Evolutionary conservation across 2,888 invertebrate species (phyloP), one percentile per base, ranked within the genome.

Genomic region (Nomada goodeniana): DNA sequence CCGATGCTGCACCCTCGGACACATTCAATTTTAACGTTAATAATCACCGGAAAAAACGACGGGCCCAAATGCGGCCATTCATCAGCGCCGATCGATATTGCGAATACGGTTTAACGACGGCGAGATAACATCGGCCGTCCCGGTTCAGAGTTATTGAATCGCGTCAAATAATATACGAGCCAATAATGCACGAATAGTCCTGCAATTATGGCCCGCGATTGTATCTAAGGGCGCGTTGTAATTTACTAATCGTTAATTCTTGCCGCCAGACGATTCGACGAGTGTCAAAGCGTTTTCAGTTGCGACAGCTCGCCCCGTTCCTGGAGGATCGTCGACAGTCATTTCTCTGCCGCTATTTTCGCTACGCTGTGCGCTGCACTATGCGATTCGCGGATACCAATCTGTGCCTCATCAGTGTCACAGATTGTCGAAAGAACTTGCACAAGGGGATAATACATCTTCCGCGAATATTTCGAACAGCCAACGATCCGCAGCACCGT

Each of bases 111-210:
- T 91, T 90, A 91, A 90, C 91, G 91, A 89, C 89, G 88, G 83
- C 84, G 88, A 89, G 91, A 91, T 91, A 91, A 64, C 87, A 91
- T 91, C 90, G 86, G 75, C 74, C 86, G 83, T 86, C 84, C 86
- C 80, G 82, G 76, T 70, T 81, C 84, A 76, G 86, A 92, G 89
- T 92, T 91, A 92, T 92, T 92, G 92, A 92, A 92, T 92, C 86
- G 91, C 91, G 89, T 90, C 89, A 92, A 92, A 91, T 92, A 92
- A 92, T 91, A 91, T 92, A 92, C 90, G 92, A 91, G 90, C 90
- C 91, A 92, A 92, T 92, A 92, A 92, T 91, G 91, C 89, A 91
- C 88, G 91, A 91, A 92, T 92, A 89, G 91, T 91, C 88, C 89
- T 87, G 89, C 91, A 92, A 92, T 92, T 92, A 92, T 87, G 86